phyloP scores from a whole-genome alignment of 2,888 invertebrate genomes.

The Drosophila demipolita region DNA sequence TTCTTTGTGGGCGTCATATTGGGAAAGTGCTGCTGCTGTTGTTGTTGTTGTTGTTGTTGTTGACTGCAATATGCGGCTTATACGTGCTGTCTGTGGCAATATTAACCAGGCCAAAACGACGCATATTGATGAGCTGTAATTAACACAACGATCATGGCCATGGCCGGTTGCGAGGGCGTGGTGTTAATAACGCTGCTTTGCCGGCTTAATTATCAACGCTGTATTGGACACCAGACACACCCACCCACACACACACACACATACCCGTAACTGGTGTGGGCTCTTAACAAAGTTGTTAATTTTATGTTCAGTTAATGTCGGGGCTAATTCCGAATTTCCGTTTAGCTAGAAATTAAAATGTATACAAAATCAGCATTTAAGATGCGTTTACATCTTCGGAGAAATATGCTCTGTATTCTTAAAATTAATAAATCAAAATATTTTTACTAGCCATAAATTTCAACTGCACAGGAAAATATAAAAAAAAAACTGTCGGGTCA shows the following conservation, averaged over 20 bases:
- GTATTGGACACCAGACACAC: conserved; percentile 38
- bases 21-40: conserved; percentile 52
- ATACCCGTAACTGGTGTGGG: conserved; percentile 2
- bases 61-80: conserved; percentile 41
- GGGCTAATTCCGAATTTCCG: not conserved
- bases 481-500: not conserved
- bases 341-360: not conserved
- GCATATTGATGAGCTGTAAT: conserved; percentile 75
- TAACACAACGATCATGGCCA: conserved; percentile 62
- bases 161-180: conserved; percentile 39
- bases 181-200: conserved; percentile 55
- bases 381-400: not conserved
- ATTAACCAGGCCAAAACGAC: conserved; percentile 41
- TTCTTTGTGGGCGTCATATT: conserved; percentile 39
- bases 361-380: not conserved
- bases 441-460: not conserved
- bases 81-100: conserved; percentile 38
- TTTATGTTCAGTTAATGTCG: not conserved
- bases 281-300: conserved; percentile 10
- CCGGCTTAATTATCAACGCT: conserved; percentile 57
- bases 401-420: no score
- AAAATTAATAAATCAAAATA: not conserved
- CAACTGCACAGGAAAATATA: fast-evolving
- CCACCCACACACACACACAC: conserved; percentile 18
- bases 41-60: conserved; percentile 18